Evolutionary conservation across 2,113 vertebrate species (phyloP), one percentile per base, ranked within the genome.

Genomic region (Gavia stellata): DNA sequence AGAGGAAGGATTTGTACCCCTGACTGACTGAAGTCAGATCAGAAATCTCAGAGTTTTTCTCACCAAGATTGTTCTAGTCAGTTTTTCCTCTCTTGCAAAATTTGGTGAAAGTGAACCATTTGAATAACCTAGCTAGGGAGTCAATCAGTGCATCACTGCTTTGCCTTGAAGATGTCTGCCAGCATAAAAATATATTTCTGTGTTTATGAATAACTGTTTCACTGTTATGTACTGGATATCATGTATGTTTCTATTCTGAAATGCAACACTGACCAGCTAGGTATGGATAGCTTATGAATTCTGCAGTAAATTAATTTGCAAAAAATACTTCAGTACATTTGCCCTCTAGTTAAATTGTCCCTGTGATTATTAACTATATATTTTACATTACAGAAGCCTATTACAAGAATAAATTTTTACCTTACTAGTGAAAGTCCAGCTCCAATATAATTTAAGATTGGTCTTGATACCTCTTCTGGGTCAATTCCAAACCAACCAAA

Each of bases 401-500:
- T 80, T 44, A 7, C 33, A 79, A 55, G 20, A 81, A 74, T 73
- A 12, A 29, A 31, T 62, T 79, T 71, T 74, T 98, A 99, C 99
- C 99, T 99, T 90, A 99, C 45, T 26, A 99, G 91, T 93, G 99
- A 99, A 67, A 99, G 98, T 5, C 97, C 98, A 47, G 98, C 99
- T 84, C 99, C 99, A 67, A 98, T 92, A 61, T 99, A 99, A 95
- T 99, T 99, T 71, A 99, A 95, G 68, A 98, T 38, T 0, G 99
- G 98, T 65, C 97, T 98, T 62, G 98, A 94, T 19, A 99, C 98
- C 8, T 98, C 98, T 97, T 99, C 97, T 4, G 98, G 95, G 61
- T 98, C 93, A 73, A 99, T 98, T 85, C 99, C 99, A 97, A 99
- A 99, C 99, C 98, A 99, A 53, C 99, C 99, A 96, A 99, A 99